Conservation (phyloP, 2,113 vertebrate genomes). For the Procavia capensis region DNA sequence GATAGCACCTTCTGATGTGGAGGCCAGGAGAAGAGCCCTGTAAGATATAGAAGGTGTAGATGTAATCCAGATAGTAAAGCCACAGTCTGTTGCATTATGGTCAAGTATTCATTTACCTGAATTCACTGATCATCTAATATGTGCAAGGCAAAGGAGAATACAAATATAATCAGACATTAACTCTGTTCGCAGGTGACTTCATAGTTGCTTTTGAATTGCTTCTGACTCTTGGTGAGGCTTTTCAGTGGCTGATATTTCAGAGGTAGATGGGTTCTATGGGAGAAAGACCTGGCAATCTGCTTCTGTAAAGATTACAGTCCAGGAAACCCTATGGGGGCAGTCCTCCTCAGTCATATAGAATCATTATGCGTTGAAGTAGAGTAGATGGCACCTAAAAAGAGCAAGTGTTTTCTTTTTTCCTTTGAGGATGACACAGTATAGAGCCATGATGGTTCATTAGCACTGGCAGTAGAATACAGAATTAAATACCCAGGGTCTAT, state of each 20-base stretch:
- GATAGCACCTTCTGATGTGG: neutral
- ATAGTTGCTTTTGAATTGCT: neutral
- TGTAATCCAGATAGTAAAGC: neutral
- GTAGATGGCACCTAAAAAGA: neutral
- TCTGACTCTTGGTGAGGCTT: neutral
- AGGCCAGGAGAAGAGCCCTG: neutral
- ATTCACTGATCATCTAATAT: neutral
- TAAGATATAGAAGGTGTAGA: neutral
- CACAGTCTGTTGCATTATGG: neutral
- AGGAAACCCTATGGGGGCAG: neutral
- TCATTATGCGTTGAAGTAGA: neutral
- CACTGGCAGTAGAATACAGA: neutral
- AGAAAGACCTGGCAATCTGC: neutral
- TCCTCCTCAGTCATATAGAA: neutral
- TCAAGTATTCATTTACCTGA: neutral
- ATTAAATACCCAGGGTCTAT: neutral
- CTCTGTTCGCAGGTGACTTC: neutral
- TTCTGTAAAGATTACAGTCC: neutral
- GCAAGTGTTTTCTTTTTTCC: neutral
- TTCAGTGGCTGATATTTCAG: neutral
- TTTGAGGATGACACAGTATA: neutral
- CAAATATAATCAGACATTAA: neutral
- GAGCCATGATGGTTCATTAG: neutral
- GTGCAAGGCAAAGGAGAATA: neutral
- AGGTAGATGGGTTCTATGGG: neutral